Evolutionary conservation across 2,797 vertebrate species (phyloP).

Genomic region (Alcedo atthis): DNA sequence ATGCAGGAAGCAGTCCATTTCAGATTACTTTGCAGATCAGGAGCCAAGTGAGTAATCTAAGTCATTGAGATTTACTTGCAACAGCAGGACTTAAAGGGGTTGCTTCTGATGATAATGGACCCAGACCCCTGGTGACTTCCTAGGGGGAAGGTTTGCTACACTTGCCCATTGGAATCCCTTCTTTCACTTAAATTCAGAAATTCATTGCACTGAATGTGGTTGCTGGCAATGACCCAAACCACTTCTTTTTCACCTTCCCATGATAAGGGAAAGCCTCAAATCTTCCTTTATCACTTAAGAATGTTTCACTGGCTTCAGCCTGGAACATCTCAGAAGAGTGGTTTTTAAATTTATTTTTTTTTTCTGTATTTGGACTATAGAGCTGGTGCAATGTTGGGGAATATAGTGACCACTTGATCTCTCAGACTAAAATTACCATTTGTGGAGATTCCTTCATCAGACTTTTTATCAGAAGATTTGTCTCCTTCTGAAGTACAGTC

Average conservation of each 20-base stretch:
- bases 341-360: neutral
- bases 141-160: fast-evolving
- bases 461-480: neutral
- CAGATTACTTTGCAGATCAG: neutral
- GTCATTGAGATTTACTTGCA: neutral
- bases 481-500: neutral
- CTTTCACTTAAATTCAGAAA: neutral
- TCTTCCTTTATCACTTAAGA: neutral
- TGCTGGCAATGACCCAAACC: neutral
- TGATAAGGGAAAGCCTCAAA: neutral
- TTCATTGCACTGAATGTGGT: neutral
- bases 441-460: neutral
- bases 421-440: neutral
- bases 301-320: neutral
- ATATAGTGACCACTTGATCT: neutral
- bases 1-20: neutral
- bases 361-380: neutral
- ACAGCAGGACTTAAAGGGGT: neutral
- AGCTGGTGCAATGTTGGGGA: neutral
- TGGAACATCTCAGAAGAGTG: neutral
- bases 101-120: neutral
- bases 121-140: neutral
- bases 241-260: neutral
- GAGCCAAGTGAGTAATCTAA: neutral
- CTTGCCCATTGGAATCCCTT: neutral